These are phyloP conservation scores for Ceratoteleas bidentatus DNA, from an alignment of 1,140 invertebrate genomes.

Conservation along the genomic window DNA sequence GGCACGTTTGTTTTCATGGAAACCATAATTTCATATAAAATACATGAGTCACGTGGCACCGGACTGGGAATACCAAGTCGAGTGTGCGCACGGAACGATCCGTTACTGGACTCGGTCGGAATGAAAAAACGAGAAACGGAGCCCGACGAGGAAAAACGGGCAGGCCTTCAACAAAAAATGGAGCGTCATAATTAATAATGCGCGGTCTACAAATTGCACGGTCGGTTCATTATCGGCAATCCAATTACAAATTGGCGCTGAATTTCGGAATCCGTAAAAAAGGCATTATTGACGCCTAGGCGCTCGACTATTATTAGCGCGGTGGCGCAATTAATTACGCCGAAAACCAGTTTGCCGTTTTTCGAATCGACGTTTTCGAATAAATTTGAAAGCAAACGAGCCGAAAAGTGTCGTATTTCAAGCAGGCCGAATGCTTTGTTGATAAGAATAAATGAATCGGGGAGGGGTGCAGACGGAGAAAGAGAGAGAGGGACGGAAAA, in stretches of 20 bases:
- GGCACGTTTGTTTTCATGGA: slow-evolving; percentile 41
- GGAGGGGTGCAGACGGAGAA: too few relatives aligned
- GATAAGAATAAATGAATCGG: slow-evolving; percentile 56
- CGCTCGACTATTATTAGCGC: slow-evolving; percentile 36
- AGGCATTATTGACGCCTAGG: slow-evolving; percentile 32
- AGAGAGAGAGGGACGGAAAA: slow-evolving; percentile 9
- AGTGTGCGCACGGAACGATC: too few relatives aligned
- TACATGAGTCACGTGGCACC: slow-evolving; percentile 40
- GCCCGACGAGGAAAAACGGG: too few relatives aligned
- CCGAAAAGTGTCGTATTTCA: slow-evolving; percentile 56
- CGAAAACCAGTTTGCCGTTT: slow-evolving; percentile 43
- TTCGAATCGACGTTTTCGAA: slow-evolving; percentile 29
- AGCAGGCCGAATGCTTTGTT: slow-evolving; percentile 37
- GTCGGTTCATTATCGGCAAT: slow-evolving; percentile 8
- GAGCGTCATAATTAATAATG: slow-evolving; percentile 37
- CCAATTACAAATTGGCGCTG: slow-evolving; percentile 50
- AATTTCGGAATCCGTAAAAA: slow-evolving; percentile 23
- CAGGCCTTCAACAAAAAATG: too few relatives aligned
- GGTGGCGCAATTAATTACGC: slow-evolving; percentile 41
- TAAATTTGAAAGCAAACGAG: slow-evolving; percentile 50
- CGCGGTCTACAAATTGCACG: slow-evolving; percentile 29
- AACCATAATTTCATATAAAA: slow-evolving; percentile 52
- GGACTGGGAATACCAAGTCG: slow-evolving; percentile 30
- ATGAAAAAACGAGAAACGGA: background rate
- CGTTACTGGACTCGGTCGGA: too few relatives aligned